Conservation (phyloP, 2,113 vertebrate species). For the Notechis scutatus region DNA sequence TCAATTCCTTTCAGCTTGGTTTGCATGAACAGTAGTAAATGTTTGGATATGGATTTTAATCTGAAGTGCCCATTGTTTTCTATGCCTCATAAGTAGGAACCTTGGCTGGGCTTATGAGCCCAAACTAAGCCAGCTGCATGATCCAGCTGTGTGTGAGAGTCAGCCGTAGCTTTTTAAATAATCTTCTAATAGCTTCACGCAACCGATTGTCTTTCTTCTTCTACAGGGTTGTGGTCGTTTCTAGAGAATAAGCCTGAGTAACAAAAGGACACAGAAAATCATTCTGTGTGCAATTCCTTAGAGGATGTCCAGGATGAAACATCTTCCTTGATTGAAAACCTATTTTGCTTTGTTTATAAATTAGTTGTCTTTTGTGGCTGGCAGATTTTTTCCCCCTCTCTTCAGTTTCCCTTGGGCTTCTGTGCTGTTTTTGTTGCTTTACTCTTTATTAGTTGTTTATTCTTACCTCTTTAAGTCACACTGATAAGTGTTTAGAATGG, state of each 20-base stretch:
- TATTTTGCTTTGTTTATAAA: not conserved
- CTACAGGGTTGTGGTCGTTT: not conserved
- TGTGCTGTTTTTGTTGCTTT: not conserved
- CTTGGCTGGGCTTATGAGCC: not conserved
- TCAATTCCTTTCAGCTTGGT: not conserved
- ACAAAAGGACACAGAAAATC: not conserved
- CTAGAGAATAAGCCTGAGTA: not conserved
- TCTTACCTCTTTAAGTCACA: not conserved
- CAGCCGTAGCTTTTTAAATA: not conserved
- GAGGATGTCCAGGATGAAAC: not conserved
- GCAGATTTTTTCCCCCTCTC: not conserved
- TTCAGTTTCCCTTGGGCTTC: not conserved
- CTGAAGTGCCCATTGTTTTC: not conserved
- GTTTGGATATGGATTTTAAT: not conserved
- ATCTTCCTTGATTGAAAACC: not conserved
- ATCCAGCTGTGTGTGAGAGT: not conserved
- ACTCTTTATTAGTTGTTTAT: not conserved
- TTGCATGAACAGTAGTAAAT: not conserved
- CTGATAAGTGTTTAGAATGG: not conserved
- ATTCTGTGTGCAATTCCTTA: not conserved
- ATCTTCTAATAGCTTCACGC: not conserved
- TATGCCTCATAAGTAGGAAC: not conserved
- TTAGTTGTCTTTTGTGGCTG: not conserved
- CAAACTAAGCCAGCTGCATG: not conserved
- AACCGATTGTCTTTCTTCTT: not conserved